Evolutionary conservation across 2,113 vertebrate species (phyloP), one percentile per base, ranked within the genome.

Genomic region (Promerops cafer): DNA sequence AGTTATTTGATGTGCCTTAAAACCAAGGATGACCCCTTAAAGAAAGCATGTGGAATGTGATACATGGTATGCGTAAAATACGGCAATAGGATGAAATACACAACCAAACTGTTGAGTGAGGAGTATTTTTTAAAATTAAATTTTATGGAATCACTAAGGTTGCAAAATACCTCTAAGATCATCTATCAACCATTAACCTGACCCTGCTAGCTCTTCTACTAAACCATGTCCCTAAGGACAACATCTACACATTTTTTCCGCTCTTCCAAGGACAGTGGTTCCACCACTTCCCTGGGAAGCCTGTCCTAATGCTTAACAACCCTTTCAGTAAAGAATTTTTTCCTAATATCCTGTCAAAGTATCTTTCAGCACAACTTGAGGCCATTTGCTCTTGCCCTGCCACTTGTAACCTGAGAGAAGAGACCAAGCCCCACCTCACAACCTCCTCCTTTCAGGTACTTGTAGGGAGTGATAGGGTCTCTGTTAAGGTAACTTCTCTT

Each of bases 391-490:
- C 22, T 33, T 22, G 6, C 23, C 8, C 28, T 61, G 4, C 11
- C 7, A 3, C 13, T 61, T 45, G 13, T 39, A 45, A 24, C 19
- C 18, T 16, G 21, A 6, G 17, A 31, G 14, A 39, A 53, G 24
- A 70, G 24, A 47, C 28, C 23, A 37, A 69, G 19, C 22, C 9
- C 8, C 33, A 37, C 6, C 33, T 47, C 0, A 0, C 40, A 54
- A 39, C 45, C 45, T 3, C 23, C 8, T 61, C 5, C 3, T 47
- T 47, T n/a, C n/a, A 24, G 30, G n/a, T 20, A 27, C 7, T 24
- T 54, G 6, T 53, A 39, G 56, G 17, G 24, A 54, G n/a, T 9
- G 22, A 11, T 18, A 11, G 39, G 16, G 16, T n/a, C 27, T 69
- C 33, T 61, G 12, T 22, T 19, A 45, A 39, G 47, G 19, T 30